These are phyloP conservation scores for Caiman crocodilus DNA, from an alignment of 2,797 vertebrate species.

Conservation along the genomic window DNA sequence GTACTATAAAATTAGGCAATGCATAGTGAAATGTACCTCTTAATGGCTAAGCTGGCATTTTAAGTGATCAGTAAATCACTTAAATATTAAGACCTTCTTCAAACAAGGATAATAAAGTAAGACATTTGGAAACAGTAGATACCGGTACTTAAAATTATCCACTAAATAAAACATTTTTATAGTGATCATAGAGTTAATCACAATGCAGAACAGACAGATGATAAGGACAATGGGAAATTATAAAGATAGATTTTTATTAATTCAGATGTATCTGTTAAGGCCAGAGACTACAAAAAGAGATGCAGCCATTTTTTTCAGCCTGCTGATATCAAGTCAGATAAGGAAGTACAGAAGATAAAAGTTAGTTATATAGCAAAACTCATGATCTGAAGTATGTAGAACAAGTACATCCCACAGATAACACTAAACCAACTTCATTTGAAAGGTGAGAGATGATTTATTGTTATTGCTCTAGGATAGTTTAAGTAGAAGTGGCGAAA, in stretches of 20 bases:
- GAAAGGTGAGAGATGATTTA: slow-evolving; percentile 20
- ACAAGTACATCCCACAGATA: slow-evolving; percentile 34
- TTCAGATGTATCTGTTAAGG: not conserved
- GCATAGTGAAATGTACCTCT: slow-evolving; percentile 77
- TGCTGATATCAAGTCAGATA: slow-evolving; percentile 47
- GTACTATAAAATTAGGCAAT: slow-evolving; percentile 81
- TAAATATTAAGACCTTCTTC: slow-evolving; percentile 83
- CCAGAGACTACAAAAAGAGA: not conserved
- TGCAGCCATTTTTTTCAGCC: not conserved
- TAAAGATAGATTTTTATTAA: not conserved
- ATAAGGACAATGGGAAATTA: slow-evolving; percentile 50
- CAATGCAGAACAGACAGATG: slow-evolving; percentile 57
- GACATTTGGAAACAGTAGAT: slow-evolving; percentile 78
- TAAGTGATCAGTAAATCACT: slow-evolving; percentile 84
- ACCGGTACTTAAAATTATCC: slow-evolving; percentile 76
- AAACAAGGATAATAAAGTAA: slow-evolving; percentile 81
- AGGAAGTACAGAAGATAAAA: slow-evolving; percentile 37
- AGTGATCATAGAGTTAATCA: slow-evolving; percentile 78
- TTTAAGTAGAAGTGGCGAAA: slow-evolving; percentile 41
- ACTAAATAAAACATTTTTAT: slow-evolving; percentile 83
- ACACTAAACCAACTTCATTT: not conserved
- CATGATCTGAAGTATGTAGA: slow-evolving; percentile 14
- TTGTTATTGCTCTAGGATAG: slow-evolving; percentile 44
- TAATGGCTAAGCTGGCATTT: slow-evolving; percentile 81
- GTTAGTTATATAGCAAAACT: slow-evolving; percentile 19